phyloP scores from a whole-genome alignment of 1,140 invertebrate genomes.

The Colletes latitarsis region DNA sequence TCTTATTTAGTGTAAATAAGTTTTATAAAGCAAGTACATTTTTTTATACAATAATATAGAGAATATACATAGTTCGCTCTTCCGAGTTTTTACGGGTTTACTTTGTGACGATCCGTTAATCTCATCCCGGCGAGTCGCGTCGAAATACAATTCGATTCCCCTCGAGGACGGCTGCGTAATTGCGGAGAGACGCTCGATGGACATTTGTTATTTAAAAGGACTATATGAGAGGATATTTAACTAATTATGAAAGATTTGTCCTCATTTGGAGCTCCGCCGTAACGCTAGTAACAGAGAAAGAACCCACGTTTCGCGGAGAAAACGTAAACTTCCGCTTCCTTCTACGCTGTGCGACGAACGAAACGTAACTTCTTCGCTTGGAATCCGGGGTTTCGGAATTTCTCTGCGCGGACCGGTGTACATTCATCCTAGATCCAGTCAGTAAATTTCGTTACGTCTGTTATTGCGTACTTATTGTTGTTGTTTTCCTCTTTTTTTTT shows the following conservation, averaged over 20 bases:
- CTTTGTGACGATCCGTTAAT: slow-evolving; percentile 17
- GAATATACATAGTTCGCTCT: slow-evolving; percentile 23
- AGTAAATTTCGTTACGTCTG: slow-evolving; percentile 6
- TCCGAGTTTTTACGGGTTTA: slow-evolving; percentile 37
- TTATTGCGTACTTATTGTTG: slow-evolving; percentile 25
- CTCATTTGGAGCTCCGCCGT: slow-evolving; percentile 25
- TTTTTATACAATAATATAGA: slow-evolving; percentile 37
- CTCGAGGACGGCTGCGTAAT: slow-evolving; percentile 21
- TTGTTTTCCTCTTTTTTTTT: neutral
- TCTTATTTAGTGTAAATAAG: slow-evolving; percentile 44
- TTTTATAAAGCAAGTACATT: slow-evolving; percentile 25
- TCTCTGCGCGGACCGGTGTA: slow-evolving; percentile 46
- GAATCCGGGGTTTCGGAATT: slow-evolving; percentile 44
- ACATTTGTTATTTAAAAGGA: slow-evolving; percentile 3
- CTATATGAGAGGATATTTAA: slow-evolving; percentile 30
- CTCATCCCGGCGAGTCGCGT: neutral
- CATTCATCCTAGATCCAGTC: slow-evolving; percentile 45
- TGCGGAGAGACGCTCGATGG: neutral
- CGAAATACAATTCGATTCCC: neutral
- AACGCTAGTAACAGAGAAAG: neutral
- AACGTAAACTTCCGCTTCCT: slow-evolving; percentile 11
- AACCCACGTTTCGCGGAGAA: neutral
- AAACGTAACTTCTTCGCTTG: slow-evolving; percentile 30
- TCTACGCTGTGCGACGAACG: neutral
- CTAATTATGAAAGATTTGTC: slow-evolving; percentile 14